Conservation (phyloP, 2,113 vertebrate genomes). For the Raphicerus campestris region DNA sequence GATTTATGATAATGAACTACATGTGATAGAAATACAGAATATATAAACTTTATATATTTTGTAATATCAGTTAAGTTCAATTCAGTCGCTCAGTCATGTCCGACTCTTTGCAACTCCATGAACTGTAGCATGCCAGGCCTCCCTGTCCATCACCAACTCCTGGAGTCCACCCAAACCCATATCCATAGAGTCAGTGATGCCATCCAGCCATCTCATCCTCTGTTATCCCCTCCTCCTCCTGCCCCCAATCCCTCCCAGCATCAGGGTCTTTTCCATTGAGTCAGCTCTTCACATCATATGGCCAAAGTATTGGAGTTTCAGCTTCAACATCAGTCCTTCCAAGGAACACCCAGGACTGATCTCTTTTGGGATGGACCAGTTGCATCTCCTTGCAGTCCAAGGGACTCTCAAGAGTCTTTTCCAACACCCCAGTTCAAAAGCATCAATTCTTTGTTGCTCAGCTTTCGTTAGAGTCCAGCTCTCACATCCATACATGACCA, state of each 20-base stretch:
- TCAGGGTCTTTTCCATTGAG: not conserved
- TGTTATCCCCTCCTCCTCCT: not conserved
- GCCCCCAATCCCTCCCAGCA: not conserved
- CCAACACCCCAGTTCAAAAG: too few relatives aligned
- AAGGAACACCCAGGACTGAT: not conserved
- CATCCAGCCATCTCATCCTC: not conserved
- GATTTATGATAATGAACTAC: not conserved
- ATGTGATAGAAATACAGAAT: not conserved
- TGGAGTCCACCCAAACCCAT: not conserved
- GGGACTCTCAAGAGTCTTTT: too few relatives aligned
- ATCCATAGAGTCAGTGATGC: not conserved
- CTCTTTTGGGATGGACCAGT: not conserved
- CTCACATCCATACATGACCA: too few relatives aligned
- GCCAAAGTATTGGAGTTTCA: not conserved
- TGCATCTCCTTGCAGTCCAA: not conserved
- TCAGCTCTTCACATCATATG: not conserved
- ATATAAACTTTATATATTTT: not conserved
- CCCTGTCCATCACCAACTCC: not conserved
- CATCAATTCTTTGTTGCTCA: too few relatives aligned
- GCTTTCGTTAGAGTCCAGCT: too few relatives aligned
- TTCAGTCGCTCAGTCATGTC: accelerated
- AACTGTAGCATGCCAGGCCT: not conserved
- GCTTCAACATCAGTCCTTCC: not conserved
- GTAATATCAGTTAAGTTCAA: not conserved
- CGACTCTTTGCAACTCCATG: not conserved